These are phyloP conservation scores for Venustoraphidia nigricollis DNA, from an alignment of 2,888 invertebrate genomes.

Conservation along the genomic window DNA sequence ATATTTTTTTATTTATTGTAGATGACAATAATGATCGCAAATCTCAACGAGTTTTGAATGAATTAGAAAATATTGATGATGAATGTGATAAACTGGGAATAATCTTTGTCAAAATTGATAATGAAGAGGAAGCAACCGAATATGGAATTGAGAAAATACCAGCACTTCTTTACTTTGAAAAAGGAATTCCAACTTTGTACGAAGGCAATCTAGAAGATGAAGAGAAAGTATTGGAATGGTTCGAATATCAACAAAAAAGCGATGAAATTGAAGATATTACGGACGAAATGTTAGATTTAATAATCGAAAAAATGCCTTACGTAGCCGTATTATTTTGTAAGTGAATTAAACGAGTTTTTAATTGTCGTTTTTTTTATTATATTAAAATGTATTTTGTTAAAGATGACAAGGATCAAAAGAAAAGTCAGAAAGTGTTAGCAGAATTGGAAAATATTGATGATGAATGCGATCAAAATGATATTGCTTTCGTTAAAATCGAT, in stretches of 20 bases:
- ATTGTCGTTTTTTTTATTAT: slow-evolving; percentile 4
- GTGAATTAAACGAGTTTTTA: slow-evolving; percentile 22
- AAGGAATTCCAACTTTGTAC: slow-evolving; percentile 56
- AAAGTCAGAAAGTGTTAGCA: slow-evolving; percentile 67
- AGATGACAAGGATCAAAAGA: slow-evolving; percentile 87
- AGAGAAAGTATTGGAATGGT: slow-evolving; percentile 75
- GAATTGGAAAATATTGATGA: slow-evolving; percentile 88
- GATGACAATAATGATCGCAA: slow-evolving; percentile 82
- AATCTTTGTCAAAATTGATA: slow-evolving; percentile 85
- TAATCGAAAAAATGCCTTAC: slow-evolving; percentile 74
- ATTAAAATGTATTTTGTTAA: slow-evolving; percentile 22
- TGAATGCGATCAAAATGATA: slow-evolving; percentile 82
- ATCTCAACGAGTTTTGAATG: slow-evolving; percentile 70
- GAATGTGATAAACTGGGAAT: slow-evolving; percentile 80
- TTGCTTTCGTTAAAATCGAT: slow-evolving; percentile 83
- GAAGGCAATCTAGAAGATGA: slow-evolving; percentile 81
- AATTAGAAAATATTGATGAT: slow-evolving; percentile 86
- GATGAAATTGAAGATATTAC: slow-evolving; percentile 91
- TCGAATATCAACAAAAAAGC: slow-evolving; percentile 66
- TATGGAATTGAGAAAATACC: slow-evolving; percentile 84
- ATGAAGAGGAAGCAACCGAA: slow-evolving; percentile 76
- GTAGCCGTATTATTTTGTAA: slow-evolving; percentile 87
- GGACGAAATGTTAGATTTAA: slow-evolving; percentile 83
- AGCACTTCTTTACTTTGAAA: slow-evolving; percentile 66
- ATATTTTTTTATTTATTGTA: slow-evolving; percentile 22